Evolutionary conservation across 2,797 vertebrate genomes (phyloP).

Genomic region (Geotrypetes seraphini): DNA sequence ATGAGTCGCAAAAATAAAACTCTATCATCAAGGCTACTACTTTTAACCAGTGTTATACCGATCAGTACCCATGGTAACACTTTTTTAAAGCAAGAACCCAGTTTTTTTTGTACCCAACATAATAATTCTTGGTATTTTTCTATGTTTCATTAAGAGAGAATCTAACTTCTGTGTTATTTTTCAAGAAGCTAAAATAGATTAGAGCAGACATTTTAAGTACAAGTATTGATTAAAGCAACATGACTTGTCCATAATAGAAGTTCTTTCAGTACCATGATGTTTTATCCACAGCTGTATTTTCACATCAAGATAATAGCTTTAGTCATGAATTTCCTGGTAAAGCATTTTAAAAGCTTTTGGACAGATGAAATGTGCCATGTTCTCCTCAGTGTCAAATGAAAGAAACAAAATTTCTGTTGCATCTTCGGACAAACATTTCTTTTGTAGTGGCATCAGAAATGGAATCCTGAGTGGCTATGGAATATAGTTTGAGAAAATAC

Average conservation of each 20-base stretch:
- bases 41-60: too few species aligned
- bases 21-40: too few species aligned
- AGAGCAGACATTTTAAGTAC: slow-evolving; percentile 5
- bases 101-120: too few species aligned
- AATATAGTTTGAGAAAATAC: neutral
- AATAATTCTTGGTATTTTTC: too few species aligned
- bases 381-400: slow-evolving; percentile 22
- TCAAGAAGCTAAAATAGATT: too few species aligned
- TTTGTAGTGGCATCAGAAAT: slow-evolving; percentile 15
- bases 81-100: too few species aligned
- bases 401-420: slow-evolving; percentile 12
- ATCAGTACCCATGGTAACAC: too few species aligned
- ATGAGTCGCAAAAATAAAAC: too few species aligned
- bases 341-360: slow-evolving; percentile 30
- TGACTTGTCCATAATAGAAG: neutral
- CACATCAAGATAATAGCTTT: slow-evolving; percentile 32
- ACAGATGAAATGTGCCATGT: slow-evolving; percentile 15
- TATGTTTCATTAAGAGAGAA: too few species aligned
- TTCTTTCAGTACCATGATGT: slow-evolving; percentile 3
- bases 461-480: slow-evolving; percentile 19
- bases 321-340: slow-evolving; percentile 33
- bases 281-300: slow-evolving; percentile 25
- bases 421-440: slow-evolving; percentile 15
- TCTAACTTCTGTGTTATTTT: too few species aligned
- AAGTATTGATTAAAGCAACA: slow-evolving; percentile 2